Base-by-base conservation (phyloP, 2,113 vertebrate genomes). In the Neolamprologus sp. region DNA sequence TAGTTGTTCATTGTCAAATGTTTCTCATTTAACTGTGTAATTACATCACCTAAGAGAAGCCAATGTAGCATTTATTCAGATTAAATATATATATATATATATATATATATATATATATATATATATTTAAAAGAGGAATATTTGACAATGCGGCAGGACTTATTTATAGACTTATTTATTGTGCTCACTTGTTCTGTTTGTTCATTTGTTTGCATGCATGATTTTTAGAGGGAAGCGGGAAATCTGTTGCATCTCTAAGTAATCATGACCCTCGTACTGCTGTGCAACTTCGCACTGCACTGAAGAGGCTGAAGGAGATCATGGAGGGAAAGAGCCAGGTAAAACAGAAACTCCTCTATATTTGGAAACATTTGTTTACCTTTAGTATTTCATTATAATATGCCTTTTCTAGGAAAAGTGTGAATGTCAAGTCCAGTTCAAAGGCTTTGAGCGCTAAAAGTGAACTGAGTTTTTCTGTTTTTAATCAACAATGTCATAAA, bases 261-360 rank as follows among this genome's bases (percentile, higher is more conserved):
- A 97, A 96, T 87, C 98, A 99, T 94, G 99, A 99, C 93, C 99
- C 99, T 71, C 98, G 99, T 42, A 99, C 98, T 11, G 99, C 99
- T 5, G 99, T 99, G 88, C 99, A 99, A 81, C 96, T 99, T 31
- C 97, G 99, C 85, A 99, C 99, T 1, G 99, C 98, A 45, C 95
- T 99, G 90, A 99, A 99, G 94, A 97, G 98, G 35, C 97, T 99
- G 80, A 99, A 99, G 94, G 99, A 99, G 93, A 99, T 99, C 90
- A 99, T 99, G 99, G 99, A 99, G 91, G 99, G 99, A 63, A 99
- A 97, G 95, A 99, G 98, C 89, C 98, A 99, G 98, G 99, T 99
- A 37, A 35, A 16, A n/a, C 21, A 26, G 7, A 9, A 35, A n/a
- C 3, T 26, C 45, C 17, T 42, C 33, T 37, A 11, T 17, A 11